Percentiles rank a stretch among this genome's conserved stretches.
These are phyloP conservation scores for Pristionchus exspectatus DNA, from an alignment of 2,888 invertebrate species.

Conservation along the genomic window DNA sequence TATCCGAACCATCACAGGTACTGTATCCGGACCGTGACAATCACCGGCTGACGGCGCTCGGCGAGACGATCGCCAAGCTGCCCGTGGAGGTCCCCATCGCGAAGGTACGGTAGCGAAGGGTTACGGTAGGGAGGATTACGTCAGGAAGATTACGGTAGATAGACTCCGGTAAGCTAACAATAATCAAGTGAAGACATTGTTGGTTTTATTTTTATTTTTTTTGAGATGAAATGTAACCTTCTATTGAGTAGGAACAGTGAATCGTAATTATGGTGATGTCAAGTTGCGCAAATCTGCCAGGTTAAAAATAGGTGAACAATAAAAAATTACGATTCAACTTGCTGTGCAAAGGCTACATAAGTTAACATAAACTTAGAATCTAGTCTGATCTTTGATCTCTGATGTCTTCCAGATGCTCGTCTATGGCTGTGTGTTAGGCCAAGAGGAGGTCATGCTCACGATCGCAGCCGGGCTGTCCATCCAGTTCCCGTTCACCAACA, in stretches of 20 bases:
- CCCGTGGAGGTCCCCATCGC: conserved; percentile 96
- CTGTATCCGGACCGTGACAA: conserved; percentile 63
- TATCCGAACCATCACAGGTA: too few species aligned
- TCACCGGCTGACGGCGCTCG: conserved; percentile 80
- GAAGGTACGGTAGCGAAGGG: conserved; percentile 84
- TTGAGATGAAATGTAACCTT: too few species aligned
- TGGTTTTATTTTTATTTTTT: too few species aligned
- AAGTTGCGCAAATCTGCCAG: too few species aligned
- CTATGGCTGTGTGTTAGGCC: conserved; percentile 70
- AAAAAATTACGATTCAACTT: too few species aligned
- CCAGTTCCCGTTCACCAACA: conserved; percentile 92
- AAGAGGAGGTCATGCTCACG: conserved; percentile 85
- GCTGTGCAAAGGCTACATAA: too few species aligned
- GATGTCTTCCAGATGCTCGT: conserved; percentile 69
- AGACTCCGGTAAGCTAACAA: too few species aligned
- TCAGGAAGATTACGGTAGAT: neutral
- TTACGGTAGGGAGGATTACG: neutral
- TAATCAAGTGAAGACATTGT: too few species aligned
- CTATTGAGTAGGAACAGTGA: too few species aligned
- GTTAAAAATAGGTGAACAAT: too few species aligned
- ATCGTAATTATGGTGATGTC: too few species aligned
- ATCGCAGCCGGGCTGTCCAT: conserved; percentile 93
- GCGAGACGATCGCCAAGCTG: conserved; percentile 89
- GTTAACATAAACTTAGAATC: too few species aligned
- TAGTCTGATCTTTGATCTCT: neutral